Conservation (phyloP, 2,797 vertebrate species). For the Antrozous pallidus region DNA sequence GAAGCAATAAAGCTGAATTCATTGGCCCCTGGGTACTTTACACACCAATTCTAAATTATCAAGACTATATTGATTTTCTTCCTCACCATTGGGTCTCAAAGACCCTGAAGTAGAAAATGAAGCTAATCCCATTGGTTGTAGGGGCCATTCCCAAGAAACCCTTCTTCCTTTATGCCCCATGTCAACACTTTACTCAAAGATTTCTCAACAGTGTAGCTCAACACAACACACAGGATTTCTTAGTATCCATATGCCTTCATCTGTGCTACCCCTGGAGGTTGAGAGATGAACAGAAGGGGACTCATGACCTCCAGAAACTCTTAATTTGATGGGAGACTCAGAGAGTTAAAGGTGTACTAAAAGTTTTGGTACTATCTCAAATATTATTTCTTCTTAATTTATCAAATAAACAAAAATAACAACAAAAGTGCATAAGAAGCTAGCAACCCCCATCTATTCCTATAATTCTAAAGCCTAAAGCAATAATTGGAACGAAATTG, state of each 20-base stretch:
- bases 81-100: neutral
- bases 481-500: neutral
- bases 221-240: neutral
- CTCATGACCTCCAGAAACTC: neutral
- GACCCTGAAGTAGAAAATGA: neutral
- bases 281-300: neutral
- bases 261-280: neutral
- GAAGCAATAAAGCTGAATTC: neutral
- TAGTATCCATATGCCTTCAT: rapidly evolving
- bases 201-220: neutral
- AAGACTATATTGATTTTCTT: neutral
- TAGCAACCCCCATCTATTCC: neutral
- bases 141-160: neutral
- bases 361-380: neutral
- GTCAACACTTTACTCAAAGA: neutral
- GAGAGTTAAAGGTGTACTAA: neutral
- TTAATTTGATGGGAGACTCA: neutral
- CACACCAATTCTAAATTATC: neutral
- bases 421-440: neutral
- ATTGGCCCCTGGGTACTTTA: neutral
- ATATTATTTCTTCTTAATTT: neutral
- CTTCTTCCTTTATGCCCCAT: neutral
- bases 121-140: neutral
- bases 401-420: neutral
- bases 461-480: neutral